Conservation (phyloP, 2,888 invertebrate genomes). For the Herminia tarsipennalis region DNA sequence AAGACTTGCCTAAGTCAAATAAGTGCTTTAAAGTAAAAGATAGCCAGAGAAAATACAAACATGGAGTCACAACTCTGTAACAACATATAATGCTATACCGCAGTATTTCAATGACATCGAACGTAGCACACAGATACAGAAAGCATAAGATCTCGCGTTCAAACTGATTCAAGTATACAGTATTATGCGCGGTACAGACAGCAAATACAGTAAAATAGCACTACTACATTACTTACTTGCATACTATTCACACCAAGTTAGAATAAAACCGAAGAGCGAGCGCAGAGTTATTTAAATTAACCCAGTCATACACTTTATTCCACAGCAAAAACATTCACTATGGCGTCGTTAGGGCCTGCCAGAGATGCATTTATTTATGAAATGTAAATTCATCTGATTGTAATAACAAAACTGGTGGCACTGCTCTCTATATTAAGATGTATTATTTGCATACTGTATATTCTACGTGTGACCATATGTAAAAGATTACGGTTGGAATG, state of each 20-base stretch:
- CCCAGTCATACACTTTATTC: slow-evolving; percentile 62
- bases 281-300: slow-evolving; percentile 74
- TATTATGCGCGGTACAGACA: too few species aligned
- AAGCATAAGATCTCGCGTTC: too few species aligned
- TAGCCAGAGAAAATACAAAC: too few species aligned
- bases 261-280: slow-evolving; percentile 47
- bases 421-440: slow-evolving; percentile 85
- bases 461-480: slow-evolving; percentile 67
- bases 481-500: slow-evolving; percentile 49
- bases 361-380: slow-evolving; percentile 85
- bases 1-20: too few species aligned
- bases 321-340: slow-evolving; percentile 54
- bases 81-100: too few species aligned
- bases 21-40: too few species aligned
- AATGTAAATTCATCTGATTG: slow-evolving; percentile 86
- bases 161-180: too few species aligned
- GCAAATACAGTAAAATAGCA: slow-evolving; percentile 18
- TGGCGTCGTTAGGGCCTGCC: slow-evolving; percentile 68
- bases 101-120: too few species aligned
- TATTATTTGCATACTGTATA: slow-evolving; percentile 82
- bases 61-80: too few species aligned
- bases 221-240: slow-evolving; percentile 21
- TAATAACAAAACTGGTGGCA: slow-evolving; percentile 84
- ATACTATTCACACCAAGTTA: slow-evolving; percentile 62
- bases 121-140: too few species aligned